phyloP scores from a whole-genome alignment of 2,113 vertebrate species.

The Colistium nudipinnis region DNA sequence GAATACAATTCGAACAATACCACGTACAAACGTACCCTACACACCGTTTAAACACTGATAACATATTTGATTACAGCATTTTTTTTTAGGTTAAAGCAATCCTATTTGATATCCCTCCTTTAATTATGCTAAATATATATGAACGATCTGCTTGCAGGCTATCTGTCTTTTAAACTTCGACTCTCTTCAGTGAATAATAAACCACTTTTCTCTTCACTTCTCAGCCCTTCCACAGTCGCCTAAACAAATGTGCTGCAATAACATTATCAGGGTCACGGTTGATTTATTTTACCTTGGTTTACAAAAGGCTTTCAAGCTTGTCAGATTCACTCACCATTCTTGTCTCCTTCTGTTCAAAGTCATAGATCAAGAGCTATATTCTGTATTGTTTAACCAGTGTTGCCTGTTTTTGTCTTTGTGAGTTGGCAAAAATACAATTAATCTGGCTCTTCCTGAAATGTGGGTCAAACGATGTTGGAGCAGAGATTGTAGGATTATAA shows the following conservation, averaged over 20 bases:
- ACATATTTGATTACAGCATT: too few species aligned
- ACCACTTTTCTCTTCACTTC: neutral
- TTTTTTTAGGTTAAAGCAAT: too few species aligned
- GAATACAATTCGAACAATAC: too few species aligned
- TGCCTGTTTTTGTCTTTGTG: slow-evolving; percentile 20
- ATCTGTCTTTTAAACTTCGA: too few species aligned
- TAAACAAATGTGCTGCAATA: slow-evolving; percentile 19
- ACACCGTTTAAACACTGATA: too few species aligned
- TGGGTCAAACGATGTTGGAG: slow-evolving; percentile 65
- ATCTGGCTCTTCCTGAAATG: slow-evolving; percentile 63
- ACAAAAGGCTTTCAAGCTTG: neutral
- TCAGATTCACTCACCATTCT: neutral
- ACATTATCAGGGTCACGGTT: neutral
- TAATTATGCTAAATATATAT: too few species aligned
- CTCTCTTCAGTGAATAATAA: neutral
- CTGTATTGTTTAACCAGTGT: neutral
- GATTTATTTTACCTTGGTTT: neutral
- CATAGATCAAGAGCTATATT: slow-evolving; percentile 8
- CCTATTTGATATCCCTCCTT: too few species aligned
- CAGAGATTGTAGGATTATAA: slow-evolving; percentile 26
- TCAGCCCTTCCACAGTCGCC: slow-evolving; percentile 6
- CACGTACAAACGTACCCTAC: too few species aligned
- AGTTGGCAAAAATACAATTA: slow-evolving; percentile 22
- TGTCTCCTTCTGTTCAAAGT: slow-evolving; percentile 4
- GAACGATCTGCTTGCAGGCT: too few species aligned